Evolutionary conservation across 2,113 vertebrate species (phyloP).

Genomic region (Centropristis striata): DNA sequence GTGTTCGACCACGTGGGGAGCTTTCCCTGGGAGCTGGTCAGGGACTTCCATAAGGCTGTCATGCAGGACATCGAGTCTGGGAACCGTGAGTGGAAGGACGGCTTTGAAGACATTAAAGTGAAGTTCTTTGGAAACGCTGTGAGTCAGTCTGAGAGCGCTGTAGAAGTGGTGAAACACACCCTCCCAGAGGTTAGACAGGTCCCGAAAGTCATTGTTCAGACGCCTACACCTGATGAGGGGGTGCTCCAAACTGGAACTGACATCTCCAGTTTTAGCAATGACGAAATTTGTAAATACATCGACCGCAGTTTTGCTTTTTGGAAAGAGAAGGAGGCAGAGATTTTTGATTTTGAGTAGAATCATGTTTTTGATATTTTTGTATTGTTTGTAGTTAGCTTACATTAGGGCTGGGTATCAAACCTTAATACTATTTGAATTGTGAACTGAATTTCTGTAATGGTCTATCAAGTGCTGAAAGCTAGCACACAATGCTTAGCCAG

Average conservation of each 20-base stretch:
- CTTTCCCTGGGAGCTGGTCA: constrained; percentile 90
- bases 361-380: constrained; percentile 62
- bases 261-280: constrained; percentile 85
- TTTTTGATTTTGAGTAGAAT: constrained; percentile 90
- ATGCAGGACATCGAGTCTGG: constrained; percentile 92
- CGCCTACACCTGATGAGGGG: constrained; percentile 69
- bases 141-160: constrained; percentile 31
- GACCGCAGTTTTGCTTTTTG: constrained; percentile 97
- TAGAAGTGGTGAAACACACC: constrained; percentile 53
- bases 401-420: constrained; percentile 39
- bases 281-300: constrained; percentile 95
- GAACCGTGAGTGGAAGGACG: constrained; percentile 90
- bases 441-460: constrained; percentile 8
- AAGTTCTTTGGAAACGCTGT: constrained; percentile 88
- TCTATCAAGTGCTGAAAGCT: background rate
- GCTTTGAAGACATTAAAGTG: constrained; percentile 94
- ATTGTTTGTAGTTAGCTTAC: constrained; percentile 53
- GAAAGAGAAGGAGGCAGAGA: constrained; percentile 98
- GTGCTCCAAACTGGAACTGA: constrained; percentile 62
- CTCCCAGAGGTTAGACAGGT: constrained; percentile 67
- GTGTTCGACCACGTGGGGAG: constrained; percentile 94
- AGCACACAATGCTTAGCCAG: constrained; percentile 2
- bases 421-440: constrained; percentile 11
- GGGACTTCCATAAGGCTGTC: constrained; percentile 93
- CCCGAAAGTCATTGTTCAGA: constrained; percentile 79